Conservation (phyloP, 2,888 invertebrate genomes). For the Drosophila pseudotakahashii region DNA sequence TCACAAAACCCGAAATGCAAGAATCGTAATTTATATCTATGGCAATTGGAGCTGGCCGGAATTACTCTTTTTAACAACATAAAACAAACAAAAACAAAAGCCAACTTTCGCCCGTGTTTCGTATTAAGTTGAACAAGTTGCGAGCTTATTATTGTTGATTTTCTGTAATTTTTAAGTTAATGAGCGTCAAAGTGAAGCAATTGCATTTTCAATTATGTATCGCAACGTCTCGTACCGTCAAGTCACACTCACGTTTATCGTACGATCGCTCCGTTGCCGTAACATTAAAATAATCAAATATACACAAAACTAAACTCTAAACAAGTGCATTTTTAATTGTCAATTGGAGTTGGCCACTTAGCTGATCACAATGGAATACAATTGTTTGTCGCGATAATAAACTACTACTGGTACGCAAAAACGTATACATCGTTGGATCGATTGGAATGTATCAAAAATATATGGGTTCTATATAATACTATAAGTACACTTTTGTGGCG, state of each 20-base stretch:
- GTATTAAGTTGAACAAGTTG: constrained; percentile 61
- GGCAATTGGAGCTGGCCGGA: constrained; percentile 40
- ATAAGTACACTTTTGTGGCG: constrained; percentile 81
- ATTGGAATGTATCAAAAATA: constrained; percentile 67
- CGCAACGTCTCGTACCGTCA: constrained; percentile 56
- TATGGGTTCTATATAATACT: constrained; percentile 77
- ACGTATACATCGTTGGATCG: constrained; percentile 53
- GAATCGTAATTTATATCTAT: constrained; percentile 30
- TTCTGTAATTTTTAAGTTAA: constrained; percentile 78
- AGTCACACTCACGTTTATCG: constrained; percentile 37
- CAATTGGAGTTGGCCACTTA: constrained; percentile 66
- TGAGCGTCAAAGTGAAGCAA: constrained; percentile 79
- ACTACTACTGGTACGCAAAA: constrained; percentile 26
- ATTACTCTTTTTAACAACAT: constrained; percentile 47
- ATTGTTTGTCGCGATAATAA: constrained; percentile 54
- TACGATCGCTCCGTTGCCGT: constrained; percentile 71
- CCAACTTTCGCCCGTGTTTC: constrained; percentile 57
- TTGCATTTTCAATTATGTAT: constrained; percentile 81
- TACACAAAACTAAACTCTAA: constrained; percentile 63
- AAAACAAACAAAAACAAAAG: constrained; percentile 2
- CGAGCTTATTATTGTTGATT: constrained; percentile 78
- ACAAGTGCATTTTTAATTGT: constrained; percentile 63
- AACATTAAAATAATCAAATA: constrained; percentile 69
- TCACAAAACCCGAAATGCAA: constrained; percentile 57
- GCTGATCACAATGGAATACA: constrained; percentile 65